A percentile compares a stretch with the other conserved stretches of the same genome.
Evolutionary conservation across 2,797 vertebrate genomes (phyloP).

Genomic region (Harpagifer antarcticus): DNA sequence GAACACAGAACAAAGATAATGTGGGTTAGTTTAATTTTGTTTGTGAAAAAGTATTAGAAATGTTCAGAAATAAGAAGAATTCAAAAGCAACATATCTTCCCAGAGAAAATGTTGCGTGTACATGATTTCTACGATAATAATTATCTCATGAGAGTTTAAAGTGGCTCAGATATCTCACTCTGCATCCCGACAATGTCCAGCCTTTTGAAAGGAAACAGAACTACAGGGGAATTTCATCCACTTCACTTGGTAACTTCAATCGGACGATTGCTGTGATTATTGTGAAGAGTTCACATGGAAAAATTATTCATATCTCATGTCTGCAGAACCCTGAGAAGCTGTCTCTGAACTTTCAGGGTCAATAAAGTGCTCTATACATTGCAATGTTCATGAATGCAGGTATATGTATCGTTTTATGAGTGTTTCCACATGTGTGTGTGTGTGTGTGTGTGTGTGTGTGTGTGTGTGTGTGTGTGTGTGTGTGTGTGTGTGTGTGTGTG

Average conservation of each 20-base stretch:
- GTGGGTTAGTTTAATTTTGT: background rate
- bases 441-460: too few species aligned
- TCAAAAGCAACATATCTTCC: background rate
- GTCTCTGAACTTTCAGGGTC: constrained; percentile 33
- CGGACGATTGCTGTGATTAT: constrained; percentile 36
- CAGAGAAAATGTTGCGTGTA: background rate
- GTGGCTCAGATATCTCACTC: background rate
- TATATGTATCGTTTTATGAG: constrained; percentile 10
- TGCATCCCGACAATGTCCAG: background rate
- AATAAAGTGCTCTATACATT: background rate
- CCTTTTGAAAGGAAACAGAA: background rate
- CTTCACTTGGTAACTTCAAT: constrained; percentile 35
- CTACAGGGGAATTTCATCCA: constrained; percentile 23
- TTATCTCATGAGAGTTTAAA: background rate
- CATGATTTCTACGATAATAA: background rate
- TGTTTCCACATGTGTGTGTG: constrained; percentile 4
- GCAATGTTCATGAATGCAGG: constrained; percentile 5
- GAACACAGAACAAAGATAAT: constrained; percentile 1
- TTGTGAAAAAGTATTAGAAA: constrained; percentile 5
- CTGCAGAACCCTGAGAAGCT: background rate
- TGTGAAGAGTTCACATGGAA: constrained; percentile 11
- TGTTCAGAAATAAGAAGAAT: background rate
- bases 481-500: too few species aligned
- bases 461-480: background rate
- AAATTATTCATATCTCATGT: constrained; percentile 19